Evolutionary conservation across 1,140 invertebrate species (phyloP), one percentile per base, ranked within the genome.

Genomic region (Drosophila melanogaster): DNA sequence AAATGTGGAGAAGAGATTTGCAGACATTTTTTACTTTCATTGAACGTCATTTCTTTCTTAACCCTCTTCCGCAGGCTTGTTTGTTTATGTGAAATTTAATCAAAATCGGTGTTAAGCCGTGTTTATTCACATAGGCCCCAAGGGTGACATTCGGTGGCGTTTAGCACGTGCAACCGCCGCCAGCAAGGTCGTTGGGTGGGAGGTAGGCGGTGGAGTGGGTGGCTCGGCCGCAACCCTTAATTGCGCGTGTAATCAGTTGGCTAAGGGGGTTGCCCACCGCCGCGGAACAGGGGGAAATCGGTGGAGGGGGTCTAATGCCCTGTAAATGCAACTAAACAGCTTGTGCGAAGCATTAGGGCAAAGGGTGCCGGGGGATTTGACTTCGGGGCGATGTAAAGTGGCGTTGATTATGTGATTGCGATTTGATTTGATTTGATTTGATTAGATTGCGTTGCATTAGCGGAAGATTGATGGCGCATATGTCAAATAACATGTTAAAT

Each of bases 141-240:
- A 79, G 83, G 83, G 83, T 55, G 65, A 87, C 79, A 83, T 86
- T 86, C 50, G 54, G 55, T 47, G 46, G 37, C 30, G 22, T 46
- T 81, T 75, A 64, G 64, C 83, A 86, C 83, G 83, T 86, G 83
- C 81, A 87, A 87, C 83, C 76, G 79, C 83, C 83, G 56, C 83
- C 69, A 83, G 83, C 62, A 64, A 35, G 46, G 64, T 59, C 75
- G 50, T 41, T 62, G 65, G 47, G 57, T 30, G 69, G 70, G 59
- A 44, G 50, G 33, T 56, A 40, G 50, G 26, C 38, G 35, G 30
- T 19, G 55, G 41, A n/a, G 10, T 12, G 24, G 37, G 35, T 15
- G 43, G 56, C 38, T 78, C 53, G 61, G 35, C 83, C 83, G 61
- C 83, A 86, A 79, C 83, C 83, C 83, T 87, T 86, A 86, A 86